A percentile compares a stretch with the other conserved stretches of the same genome.
Conservation (phyloP, 2,113 vertebrate species). For the Nibea coibor region DNA sequence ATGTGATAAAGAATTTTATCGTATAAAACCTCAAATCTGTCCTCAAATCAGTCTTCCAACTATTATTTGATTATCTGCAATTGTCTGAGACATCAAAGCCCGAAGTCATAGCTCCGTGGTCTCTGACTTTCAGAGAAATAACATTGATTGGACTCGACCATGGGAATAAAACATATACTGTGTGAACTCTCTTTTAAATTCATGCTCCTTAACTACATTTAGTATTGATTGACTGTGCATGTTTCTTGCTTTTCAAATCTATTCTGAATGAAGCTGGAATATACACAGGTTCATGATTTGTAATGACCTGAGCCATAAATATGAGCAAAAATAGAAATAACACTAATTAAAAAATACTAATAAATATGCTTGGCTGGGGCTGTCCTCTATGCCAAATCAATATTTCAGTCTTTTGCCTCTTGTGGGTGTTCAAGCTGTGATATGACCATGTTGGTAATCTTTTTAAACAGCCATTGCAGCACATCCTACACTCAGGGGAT, state of each 20-base stretch:
- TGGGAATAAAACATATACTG: conserved; percentile 66
- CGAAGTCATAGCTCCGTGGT: conserved; percentile 52
- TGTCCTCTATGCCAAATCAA: conserved; percentile 34
- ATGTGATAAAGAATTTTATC: conserved; percentile 66
- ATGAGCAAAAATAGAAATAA: conserved; percentile 4
- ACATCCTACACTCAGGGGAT: conserved; percentile 50
- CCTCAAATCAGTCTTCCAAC: conserved; percentile 54
- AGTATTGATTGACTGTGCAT: conserved; percentile 61
- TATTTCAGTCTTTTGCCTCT: conserved; percentile 46
- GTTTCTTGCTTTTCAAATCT: conserved; percentile 38
- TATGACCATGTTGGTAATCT: conserved; percentile 49
- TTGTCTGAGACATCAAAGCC: conserved; percentile 75
- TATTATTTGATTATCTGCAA: conserved; percentile 69
- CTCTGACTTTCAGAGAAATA: conserved; percentile 63
- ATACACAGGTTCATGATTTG: conserved; percentile 17
- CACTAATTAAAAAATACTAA: conserved; percentile 36
- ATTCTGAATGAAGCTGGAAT: conserved; percentile 45
- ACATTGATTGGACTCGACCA: conserved; percentile 68
- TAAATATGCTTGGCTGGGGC: conserved; percentile 35
- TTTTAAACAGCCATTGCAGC: conserved; percentile 53
- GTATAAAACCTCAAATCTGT: conserved; percentile 56
- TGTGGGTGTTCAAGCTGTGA: conserved; percentile 39
- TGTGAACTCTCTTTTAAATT: conserved; percentile 57
- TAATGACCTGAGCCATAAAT: conserved; percentile 14
- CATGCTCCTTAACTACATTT: conserved; percentile 58